These are phyloP conservation scores for Heliothis subflexa DNA, from an alignment of 1,140 invertebrate species.

Conservation along the genomic window DNA sequence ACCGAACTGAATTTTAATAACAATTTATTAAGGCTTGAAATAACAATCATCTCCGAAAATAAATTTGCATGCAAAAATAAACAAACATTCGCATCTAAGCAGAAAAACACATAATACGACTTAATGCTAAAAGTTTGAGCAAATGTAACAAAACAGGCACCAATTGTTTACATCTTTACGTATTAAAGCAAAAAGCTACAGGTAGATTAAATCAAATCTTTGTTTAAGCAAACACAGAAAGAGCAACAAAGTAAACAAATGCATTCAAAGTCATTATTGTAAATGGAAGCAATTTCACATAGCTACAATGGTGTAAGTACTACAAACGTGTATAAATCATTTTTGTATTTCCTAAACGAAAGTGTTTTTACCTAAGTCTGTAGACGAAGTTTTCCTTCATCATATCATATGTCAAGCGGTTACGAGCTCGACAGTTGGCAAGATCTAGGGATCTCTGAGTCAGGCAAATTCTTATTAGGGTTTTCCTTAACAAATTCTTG, in stretches of 20 bases:
- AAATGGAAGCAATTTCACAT: constrained; percentile 28
- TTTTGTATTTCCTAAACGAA: constrained; percentile 10
- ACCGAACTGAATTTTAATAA: constrained; percentile 50
- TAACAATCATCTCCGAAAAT: neutral
- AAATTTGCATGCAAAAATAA: neutral
- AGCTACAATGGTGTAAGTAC: neutral
- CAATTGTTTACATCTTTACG: neutral
- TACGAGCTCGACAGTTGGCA: too few species aligned
- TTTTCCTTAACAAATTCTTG: too few species aligned
- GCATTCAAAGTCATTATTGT: constrained; percentile 33
- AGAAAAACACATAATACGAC: neutral
- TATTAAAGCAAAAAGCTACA: constrained; percentile 11
- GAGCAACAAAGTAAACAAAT: constrained; percentile 23
- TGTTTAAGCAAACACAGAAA: constrained; percentile 25
- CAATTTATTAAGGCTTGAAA: too few species aligned
- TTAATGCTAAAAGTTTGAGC: neutral
- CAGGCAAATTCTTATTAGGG: too few species aligned
- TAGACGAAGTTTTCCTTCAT: too few species aligned
- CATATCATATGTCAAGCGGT: too few species aligned
- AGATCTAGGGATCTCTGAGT: too few species aligned
- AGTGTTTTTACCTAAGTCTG: constrained; percentile 9
- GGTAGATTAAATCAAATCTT: constrained; percentile 27
- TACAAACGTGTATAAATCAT: constrained; percentile 13
- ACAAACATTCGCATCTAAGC: neutral
- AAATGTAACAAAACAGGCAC: neutral